Evolutionary conservation across 23 tunicate species (phyloP).

Genomic region (Trididemnum miniatum): DNA sequence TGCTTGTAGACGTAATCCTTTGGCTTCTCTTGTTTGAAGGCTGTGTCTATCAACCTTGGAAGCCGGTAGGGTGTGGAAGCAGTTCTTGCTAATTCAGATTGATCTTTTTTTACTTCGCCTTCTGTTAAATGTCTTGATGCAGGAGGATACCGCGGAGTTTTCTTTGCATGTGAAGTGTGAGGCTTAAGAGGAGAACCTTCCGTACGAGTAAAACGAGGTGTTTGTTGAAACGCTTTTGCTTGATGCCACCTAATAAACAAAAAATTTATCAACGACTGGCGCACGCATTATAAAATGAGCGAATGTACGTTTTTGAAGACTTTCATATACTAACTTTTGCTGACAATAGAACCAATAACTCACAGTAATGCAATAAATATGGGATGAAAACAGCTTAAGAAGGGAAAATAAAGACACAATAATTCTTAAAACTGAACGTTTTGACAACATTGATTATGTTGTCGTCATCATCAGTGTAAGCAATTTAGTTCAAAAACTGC

Average conservation of each 20-base stretch:
- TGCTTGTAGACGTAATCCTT: slow-evolving; percentile 82
- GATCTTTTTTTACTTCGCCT: slow-evolving; percentile 5
- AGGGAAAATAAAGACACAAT: too few relatives aligned
- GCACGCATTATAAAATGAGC: too few relatives aligned
- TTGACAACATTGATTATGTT: too few relatives aligned
- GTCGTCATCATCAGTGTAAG: too few relatives aligned
- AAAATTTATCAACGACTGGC: too few relatives aligned
- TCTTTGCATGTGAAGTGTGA: background rate
- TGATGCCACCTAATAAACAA: slow-evolving; percentile 84
- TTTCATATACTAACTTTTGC: too few relatives aligned
- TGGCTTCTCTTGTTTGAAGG: slow-evolving; percentile 12
- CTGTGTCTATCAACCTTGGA: slow-evolving; percentile 47
- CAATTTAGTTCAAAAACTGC: too few relatives aligned
- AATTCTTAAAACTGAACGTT: too few relatives aligned
- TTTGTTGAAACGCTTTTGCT: slow-evolving; percentile 52
- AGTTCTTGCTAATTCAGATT: slow-evolving; percentile 8
- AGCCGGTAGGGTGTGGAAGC: slow-evolving; percentile 74
- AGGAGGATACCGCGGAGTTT: slow-evolving; percentile 41
- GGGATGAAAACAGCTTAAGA: too few relatives aligned
- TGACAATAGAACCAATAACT: too few relatives aligned
- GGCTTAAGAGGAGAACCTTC: slow-evolving; percentile 80
- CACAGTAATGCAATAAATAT: too few relatives aligned
- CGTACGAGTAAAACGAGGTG: slow-evolving; percentile 66
- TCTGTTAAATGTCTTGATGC: slow-evolving; percentile 7
- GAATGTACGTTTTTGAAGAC: too few relatives aligned